A percentile compares a stretch with the other conserved stretches of the same genome.
Conservation (phyloP, 53 echinoderm and acorn worm genomes). For the Arbacia lixula region DNA sequence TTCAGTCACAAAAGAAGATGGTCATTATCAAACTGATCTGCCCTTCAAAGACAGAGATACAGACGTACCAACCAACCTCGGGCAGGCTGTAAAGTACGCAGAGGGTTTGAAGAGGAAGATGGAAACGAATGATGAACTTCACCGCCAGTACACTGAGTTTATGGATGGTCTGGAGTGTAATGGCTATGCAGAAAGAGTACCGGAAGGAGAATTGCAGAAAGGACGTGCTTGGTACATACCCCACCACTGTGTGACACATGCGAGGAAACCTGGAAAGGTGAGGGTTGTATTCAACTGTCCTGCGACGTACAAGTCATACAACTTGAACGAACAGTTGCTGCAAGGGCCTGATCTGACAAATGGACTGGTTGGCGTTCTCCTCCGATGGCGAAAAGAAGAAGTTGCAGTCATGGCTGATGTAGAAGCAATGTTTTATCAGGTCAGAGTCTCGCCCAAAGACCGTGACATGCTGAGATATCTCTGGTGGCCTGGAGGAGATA, state of each 20-base stretch:
- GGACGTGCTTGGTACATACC: slow-evolving; percentile 53
- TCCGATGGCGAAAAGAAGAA: slow-evolving; percentile 44
- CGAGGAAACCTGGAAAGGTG: slow-evolving; percentile 18
- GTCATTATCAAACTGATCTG: too few relatives aligned
- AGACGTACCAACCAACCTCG: slow-evolving; percentile 60
- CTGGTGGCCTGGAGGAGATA: slow-evolving; percentile 52
- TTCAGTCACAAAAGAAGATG: too few relatives aligned
- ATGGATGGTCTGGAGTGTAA: too few relatives aligned
- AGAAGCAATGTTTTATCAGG: slow-evolving; percentile 35
- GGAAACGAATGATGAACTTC: slow-evolving; percentile 28
- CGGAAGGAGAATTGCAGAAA: slow-evolving; percentile 58
- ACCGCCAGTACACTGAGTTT: slow-evolving; percentile 55
- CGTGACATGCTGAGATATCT: slow-evolving; percentile 27
- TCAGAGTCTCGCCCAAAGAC: slow-evolving; percentile 3
- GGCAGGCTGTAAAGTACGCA: slow-evolving; percentile 61
- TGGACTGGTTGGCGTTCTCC: slow-evolving; percentile 38
- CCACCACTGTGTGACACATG: slow-evolving; percentile 45
- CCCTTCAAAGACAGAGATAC: slow-evolving; percentile 48
- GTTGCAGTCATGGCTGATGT: slow-evolving; percentile 47
- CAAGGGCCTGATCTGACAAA: slow-evolving; percentile 41
- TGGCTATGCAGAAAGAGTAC: too few relatives aligned
- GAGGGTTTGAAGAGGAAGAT: slow-evolving; percentile 42
- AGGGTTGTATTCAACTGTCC: slow-evolving; percentile 74
- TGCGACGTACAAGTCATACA: too few relatives aligned
- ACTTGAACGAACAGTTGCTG: too few relatives aligned